Conservation (phyloP, 37 sponge, comb jelly and placozoan genomes). For the Crambe crambe region DNA sequence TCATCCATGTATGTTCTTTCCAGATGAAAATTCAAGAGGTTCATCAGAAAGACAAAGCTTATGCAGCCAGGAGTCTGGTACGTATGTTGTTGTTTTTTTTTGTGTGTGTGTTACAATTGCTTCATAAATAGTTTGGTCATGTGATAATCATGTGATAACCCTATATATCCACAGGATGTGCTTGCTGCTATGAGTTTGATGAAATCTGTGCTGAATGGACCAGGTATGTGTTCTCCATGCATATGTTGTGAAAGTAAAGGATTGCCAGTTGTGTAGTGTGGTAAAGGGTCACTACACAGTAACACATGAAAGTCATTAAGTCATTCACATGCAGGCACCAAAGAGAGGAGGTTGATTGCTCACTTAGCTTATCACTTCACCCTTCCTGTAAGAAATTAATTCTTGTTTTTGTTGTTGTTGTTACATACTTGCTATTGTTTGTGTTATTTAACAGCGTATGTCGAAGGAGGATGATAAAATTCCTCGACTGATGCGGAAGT, state of each 20-base stretch:
- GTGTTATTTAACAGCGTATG: slow-evolving; percentile 2
- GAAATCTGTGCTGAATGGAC: slow-evolving; percentile 80
- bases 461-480: slow-evolving; percentile 50
- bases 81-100: no score
- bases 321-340: slow-evolving; percentile 47
- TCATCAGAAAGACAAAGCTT: no score
- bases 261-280: background rate
- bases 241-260: background rate
- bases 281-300: slow-evolving; percentile 5
- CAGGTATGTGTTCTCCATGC: slow-evolving; percentile 44
- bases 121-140: background rate
- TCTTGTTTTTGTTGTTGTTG: background rate
- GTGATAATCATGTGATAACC: no score
- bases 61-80: background rate
- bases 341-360: slow-evolving; percentile 64
- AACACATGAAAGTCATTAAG: background rate
- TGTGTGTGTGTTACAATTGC: no score
- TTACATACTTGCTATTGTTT: background rate
- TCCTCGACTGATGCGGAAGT: slow-evolving; percentile 50
- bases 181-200: slow-evolving; percentile 70
- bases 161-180: slow-evolving; percentile 50
- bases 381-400: slow-evolving; percentile 11
- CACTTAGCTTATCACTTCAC: slow-evolving; percentile 67
- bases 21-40: no score
- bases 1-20: slow-evolving; percentile 14